A percentile compares a stretch with the other conserved stretches of the same genome.
Conservation (phyloP, 2,888 invertebrate species). For the Tiliacea citrago region DNA sequence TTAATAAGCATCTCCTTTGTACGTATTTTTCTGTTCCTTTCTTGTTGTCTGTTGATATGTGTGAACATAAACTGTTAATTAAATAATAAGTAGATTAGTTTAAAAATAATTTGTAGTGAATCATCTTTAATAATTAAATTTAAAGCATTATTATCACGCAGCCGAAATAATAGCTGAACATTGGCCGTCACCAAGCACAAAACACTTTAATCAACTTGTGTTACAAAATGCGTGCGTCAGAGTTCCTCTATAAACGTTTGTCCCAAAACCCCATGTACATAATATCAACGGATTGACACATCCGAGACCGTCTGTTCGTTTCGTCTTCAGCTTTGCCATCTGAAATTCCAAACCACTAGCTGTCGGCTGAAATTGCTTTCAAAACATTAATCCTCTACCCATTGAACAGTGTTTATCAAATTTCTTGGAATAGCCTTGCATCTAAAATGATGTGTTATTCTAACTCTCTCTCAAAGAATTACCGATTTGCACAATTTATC, state of each 20-base stretch:
- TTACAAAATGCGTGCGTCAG: background rate
- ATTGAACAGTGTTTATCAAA: background rate
- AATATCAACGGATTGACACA: background rate
- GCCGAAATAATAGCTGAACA: background rate
- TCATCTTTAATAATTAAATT: no score
- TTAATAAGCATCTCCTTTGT: no score
- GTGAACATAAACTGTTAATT: no score
- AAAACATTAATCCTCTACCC: slow-evolving; percentile 13
- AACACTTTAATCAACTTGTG: background rate
- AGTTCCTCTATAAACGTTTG: background rate
- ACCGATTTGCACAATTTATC: background rate
- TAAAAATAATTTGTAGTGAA: background rate
- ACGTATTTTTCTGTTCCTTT: no score
- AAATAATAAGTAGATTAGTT: background rate
- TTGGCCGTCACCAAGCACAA: background rate
- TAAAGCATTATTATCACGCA: background rate
- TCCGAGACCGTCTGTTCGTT: background rate
- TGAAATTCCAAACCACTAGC: slow-evolving; percentile 34
- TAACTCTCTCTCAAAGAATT: background rate
- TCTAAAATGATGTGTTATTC: background rate
- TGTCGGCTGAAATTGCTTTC: slow-evolving; percentile 20
- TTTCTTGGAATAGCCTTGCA: background rate
- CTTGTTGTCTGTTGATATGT: no score
- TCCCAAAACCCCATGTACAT: background rate
- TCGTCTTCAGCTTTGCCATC: slow-evolving; percentile 5